Base-by-base conservation (phyloP, 2,113 vertebrate species). In the Entelurus aequoreus region DNA sequence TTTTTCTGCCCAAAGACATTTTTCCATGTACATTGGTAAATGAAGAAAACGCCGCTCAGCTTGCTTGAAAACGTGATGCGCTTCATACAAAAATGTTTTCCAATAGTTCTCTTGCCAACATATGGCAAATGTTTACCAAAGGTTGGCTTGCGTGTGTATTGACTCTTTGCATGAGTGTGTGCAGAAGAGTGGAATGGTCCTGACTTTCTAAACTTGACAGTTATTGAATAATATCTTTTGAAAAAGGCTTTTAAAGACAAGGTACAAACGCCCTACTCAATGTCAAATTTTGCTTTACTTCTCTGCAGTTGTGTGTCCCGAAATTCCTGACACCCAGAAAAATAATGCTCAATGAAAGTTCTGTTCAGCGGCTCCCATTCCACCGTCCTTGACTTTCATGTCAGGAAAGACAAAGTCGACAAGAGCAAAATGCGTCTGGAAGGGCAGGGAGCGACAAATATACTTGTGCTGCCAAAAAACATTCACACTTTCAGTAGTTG, bases 111-210 rank as follows among this genome's bases (percentile, higher is more conserved):
- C 46, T 62, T 65, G 49, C 55, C 51, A 13, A 54, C 62, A 50
- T 57, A 61, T 40, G 46, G 53, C 60, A 72, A 58, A 54, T 47
- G 46, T 65, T 64, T 68, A 42, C 53, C 48, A 64, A 68, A 74
- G 56, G 42, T 42, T 37, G n/a, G 40, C 42, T 15, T 63, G 10
- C 61, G 5, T 48, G 21, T 75, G 51, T 40, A 40, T 21, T 47
- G 21, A 60, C 13, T 63, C 11, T 59, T 37, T 55, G 14, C 13
- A 36, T 55, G 54, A 58, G 1, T 48, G 9, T 37, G 8, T 42
- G 19, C 15, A 5, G 21, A 38, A 6, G 51, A 28, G 8, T 48
- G 6, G 1, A 5, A 42, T 14, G 36, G 54, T 42, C 13, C 16
- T 13, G 46, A 35, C 21, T 56, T 60, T 19, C 28, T 8, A 60